These are phyloP conservation scores for Cyclina sinensis DNA, from an alignment of 1,140 invertebrate genomes.

Conservation along the genomic window DNA sequence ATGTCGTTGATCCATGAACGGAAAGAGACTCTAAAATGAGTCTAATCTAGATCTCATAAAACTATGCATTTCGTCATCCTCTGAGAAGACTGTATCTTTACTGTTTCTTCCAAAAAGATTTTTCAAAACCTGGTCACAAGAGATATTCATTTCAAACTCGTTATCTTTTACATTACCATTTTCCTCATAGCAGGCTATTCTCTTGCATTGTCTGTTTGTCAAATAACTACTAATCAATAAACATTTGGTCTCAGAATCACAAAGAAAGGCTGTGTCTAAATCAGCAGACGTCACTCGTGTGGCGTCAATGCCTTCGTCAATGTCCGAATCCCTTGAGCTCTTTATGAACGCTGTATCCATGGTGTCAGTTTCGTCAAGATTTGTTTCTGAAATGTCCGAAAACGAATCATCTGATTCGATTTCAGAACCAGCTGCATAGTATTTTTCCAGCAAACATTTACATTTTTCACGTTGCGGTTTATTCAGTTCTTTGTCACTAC, in stretches of 20 bases:
- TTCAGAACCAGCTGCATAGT: constrained; percentile 18
- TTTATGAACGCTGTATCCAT: constrained; percentile 42
- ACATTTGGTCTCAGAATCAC: not conserved
- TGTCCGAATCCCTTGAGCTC: constrained; percentile 23
- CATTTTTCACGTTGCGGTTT: not conserved
- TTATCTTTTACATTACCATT: not conserved
- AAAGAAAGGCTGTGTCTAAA: constrained; percentile 38
- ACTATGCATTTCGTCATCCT: constrained; percentile 23
- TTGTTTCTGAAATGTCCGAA: not conserved
- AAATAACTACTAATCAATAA: too few relatives aligned
- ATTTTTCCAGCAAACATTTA: constrained; percentile 2
- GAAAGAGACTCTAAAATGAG: constrained; percentile 1
- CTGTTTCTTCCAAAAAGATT: not conserved
- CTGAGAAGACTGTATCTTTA: not conserved
- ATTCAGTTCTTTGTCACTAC: not conserved
- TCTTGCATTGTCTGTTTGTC: too few relatives aligned
- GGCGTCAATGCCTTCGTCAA: constrained; percentile 57
- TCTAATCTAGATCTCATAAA: constrained; percentile 16
- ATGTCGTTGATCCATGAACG: too few relatives aligned
- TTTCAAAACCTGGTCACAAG: not conserved
- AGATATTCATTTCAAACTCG: not conserved
- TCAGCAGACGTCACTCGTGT: constrained; percentile 36
- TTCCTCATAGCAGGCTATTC: too few relatives aligned
- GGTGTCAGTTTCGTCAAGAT: not conserved
- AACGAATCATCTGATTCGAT: not conserved